phyloP scores from a whole-genome alignment of 2,797 vertebrate genomes.

The Peromyscus nudipes region DNA sequence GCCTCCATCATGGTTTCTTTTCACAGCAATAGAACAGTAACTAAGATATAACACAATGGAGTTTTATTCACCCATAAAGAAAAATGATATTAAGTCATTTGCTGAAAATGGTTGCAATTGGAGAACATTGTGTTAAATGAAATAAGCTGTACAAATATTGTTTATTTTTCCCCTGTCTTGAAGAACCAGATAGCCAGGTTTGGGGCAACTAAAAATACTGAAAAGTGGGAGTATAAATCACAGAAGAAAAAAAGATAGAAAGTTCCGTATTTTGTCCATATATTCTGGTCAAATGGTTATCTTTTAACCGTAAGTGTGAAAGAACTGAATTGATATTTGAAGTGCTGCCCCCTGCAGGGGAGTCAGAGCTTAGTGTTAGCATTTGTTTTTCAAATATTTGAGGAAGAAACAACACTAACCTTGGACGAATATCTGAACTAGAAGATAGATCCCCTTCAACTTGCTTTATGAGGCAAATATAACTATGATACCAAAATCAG shows the following conservation, averaged over 20 bases:
- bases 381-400: constrained; percentile 8
- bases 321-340: neutral
- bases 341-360: too few relatives aligned
- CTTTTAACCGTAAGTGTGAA: neutral
- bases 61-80: neutral
- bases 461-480: constrained; percentile 5
- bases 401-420: neutral
- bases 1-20: neutral
- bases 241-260: neutral
- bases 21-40: neutral
- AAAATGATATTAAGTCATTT: neutral
- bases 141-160: neutral
- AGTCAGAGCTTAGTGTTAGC: neutral
- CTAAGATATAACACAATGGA: neutral
- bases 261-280: neutral
- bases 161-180: neutral
- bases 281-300: neutral
- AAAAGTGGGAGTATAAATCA: neutral
- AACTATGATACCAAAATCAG: neutral
- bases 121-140: neutral
- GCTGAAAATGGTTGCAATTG: neutral
- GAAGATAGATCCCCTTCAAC: neutral
- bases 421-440: neutral
- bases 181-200: neutral
- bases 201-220: neutral